Conservation (phyloP, 2,888 invertebrate species). For the Catocala nupta region DNA sequence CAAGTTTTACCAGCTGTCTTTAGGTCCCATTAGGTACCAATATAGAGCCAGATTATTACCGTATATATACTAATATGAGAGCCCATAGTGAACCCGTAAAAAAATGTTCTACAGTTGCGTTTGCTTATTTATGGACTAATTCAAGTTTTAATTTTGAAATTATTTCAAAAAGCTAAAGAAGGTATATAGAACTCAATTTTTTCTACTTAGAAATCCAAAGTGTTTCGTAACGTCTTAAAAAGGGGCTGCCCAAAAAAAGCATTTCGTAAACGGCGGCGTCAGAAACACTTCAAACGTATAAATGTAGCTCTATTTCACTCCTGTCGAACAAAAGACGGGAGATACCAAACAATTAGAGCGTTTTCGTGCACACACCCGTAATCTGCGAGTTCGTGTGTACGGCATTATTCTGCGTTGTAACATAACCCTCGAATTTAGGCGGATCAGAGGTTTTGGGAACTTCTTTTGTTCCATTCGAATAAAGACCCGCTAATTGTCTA, state of each 20-base stretch:
- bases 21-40: no score
- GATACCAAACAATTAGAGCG: conserved; percentile 74
- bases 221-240: no score
- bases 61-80: no score
- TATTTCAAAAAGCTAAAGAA: no score
- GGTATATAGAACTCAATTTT: no score
- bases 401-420: conserved; percentile 56
- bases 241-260: background rate
- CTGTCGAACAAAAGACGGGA: conserved; percentile 63
- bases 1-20: no score
- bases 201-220: no score
- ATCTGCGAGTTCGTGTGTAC: conserved; percentile 58
- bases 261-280: background rate
- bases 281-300: conserved; percentile 1
- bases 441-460: conserved; percentile 50
- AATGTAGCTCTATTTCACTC: conserved; percentile 23
- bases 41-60: no score
- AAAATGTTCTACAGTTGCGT: no score
- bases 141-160: no score
- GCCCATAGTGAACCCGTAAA: no score
- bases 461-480: conserved; percentile 55
- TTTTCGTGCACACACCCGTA: conserved; percentile 58
- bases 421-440: conserved; percentile 58
- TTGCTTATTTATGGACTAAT: no score
- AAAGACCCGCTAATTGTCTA: conserved; percentile 51